Percentiles rank a stretch among this genome's conserved stretches.
Conservation (phyloP, 2,888 invertebrate species). For the Branchipolynoe longqiensis region DNA sequence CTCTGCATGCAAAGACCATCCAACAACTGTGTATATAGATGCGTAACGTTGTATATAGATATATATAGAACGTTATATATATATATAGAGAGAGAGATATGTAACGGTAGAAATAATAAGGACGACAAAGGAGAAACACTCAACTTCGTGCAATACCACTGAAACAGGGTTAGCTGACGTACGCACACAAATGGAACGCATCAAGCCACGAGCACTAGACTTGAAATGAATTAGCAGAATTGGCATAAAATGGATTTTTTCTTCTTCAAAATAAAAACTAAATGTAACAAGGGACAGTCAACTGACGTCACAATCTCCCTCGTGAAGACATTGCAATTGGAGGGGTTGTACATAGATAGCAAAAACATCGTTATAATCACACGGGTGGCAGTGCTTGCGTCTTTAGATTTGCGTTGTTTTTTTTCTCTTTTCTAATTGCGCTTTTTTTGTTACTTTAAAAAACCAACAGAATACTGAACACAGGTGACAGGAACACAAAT, state of each 20-base stretch:
- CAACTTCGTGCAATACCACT: conserved; percentile 4
- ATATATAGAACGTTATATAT: too few species aligned
- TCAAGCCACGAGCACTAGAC: not conserved
- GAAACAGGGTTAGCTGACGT: not conserved
- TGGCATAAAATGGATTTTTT: conserved; percentile 25
- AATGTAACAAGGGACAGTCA: conserved; percentile 31
- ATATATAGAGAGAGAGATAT: not conserved
- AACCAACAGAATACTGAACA: conserved; percentile 53
- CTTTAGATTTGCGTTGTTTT: conserved; percentile 8
- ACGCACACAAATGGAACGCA: not conserved
- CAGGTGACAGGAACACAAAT: conserved; percentile 9
- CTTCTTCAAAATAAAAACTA: not conserved
- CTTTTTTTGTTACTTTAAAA: conserved; percentile 1
- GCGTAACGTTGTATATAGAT: not conserved
- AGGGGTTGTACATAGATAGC: conserved; percentile 4
- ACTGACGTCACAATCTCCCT: conserved; percentile 5
- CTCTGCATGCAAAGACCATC: not conserved
- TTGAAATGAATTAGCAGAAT: conserved; percentile 22
- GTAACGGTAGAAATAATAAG: not conserved
- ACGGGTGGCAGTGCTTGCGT: conserved; percentile 51
- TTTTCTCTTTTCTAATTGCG: conserved; percentile 43
- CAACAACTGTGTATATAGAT: conserved; percentile 27
- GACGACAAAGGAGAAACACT: not conserved
- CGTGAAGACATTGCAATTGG: not conserved
- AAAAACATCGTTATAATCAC: conserved; percentile 32